Conservation (phyloP, 1,140 invertebrate species). For the Cepaea nemoralis region DNA sequence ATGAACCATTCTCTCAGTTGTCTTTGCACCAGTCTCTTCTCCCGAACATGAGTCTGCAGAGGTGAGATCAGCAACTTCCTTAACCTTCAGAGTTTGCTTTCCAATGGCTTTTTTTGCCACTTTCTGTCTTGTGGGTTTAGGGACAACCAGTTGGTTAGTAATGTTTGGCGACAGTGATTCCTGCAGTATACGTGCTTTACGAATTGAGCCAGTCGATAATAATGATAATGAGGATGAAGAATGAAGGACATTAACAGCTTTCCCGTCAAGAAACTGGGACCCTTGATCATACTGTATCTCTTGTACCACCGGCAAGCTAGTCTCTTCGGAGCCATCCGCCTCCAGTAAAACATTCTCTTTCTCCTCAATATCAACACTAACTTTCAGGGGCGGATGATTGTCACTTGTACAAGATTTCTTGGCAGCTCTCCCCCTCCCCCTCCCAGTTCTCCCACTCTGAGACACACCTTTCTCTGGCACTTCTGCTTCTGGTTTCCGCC, state of each 20-base stretch:
- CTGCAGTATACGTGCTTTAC: neutral
- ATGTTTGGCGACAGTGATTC: neutral
- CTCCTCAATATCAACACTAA: neutral
- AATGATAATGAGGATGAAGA: no score
- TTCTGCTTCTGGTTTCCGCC: neutral
- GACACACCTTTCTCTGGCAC: neutral
- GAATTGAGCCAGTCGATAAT: neutral
- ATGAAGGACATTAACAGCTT: neutral
- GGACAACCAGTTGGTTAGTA: neutral
- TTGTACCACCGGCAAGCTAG: neutral
- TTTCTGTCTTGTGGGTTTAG: neutral
- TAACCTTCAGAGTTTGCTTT: neutral
- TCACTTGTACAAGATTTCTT: neutral
- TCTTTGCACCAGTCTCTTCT: neutral
- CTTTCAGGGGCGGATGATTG: neutral
- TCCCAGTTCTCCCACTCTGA: neutral
- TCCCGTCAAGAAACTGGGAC: neutral
- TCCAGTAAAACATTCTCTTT: neutral
- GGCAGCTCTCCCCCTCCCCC: neutral
- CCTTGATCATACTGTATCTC: no score
- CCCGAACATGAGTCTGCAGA: neutral
- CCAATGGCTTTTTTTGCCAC: neutral
- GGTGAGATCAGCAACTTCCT: neutral
- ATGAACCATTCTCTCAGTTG: neutral
- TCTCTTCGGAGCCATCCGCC: neutral